Evolutionary conservation across 2,888 invertebrate genomes (phyloP).

Genomic region (Drosophila tanythrix): DNA sequence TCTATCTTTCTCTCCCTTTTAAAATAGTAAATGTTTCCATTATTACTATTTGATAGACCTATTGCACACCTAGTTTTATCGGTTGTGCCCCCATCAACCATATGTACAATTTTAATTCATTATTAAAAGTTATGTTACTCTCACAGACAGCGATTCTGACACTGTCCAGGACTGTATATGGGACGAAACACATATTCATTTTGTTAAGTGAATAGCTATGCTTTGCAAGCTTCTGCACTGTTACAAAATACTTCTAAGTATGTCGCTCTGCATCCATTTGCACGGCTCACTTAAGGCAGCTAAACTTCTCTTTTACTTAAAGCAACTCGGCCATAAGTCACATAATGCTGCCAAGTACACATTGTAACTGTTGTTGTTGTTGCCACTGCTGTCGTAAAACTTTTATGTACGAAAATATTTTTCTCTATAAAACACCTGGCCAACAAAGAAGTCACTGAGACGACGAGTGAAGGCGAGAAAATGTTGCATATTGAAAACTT

Average conservation of each 20-base stretch:
- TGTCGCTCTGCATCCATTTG: constrained; percentile 11
- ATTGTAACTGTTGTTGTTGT: constrained; percentile 35
- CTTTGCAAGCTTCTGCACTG: constrained; percentile 21
- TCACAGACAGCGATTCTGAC: too few relatives aligned
- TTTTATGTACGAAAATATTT: constrained; percentile 76
- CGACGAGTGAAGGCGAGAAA: constrained; percentile 2
- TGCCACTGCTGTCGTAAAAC: constrained; percentile 64
- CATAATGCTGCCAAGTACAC: constrained; percentile 57
- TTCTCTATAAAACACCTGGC: constrained; percentile 72
- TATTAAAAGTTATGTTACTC: neutral
- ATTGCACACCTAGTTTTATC: neutral
- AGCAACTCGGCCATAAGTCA: constrained; percentile 56
- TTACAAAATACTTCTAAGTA: constrained; percentile 17
- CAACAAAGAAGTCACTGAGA: constrained; percentile 10
- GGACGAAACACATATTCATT: neutral
- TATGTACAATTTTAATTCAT: neutral
- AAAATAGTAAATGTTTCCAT: neutral
- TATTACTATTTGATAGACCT: neutral
- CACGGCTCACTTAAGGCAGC: constrained; percentile 37
- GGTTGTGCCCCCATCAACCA: neutral
- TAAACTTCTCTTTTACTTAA: constrained; percentile 47
- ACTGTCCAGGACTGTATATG: neutral
- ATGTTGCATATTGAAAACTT: constrained; percentile 75
- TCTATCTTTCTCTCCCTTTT: neutral
- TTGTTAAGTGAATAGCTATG: constrained; percentile 23